Conservation (phyloP, 1,140 invertebrate genomes). For the Brachystomella parvula region DNA sequence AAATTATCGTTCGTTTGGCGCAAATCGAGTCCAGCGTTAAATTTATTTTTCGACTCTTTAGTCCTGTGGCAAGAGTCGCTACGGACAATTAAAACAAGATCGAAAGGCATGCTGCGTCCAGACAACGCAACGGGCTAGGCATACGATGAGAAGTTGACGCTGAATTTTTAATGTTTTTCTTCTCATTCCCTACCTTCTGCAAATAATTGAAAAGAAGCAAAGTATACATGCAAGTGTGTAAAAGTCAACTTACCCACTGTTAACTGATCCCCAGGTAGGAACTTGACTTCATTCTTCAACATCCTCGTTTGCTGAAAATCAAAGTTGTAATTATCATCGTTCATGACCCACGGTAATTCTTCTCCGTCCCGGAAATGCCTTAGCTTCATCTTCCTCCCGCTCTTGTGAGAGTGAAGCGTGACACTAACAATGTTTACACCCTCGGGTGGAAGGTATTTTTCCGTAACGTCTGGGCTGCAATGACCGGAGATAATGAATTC, state of each 20-base stretch:
- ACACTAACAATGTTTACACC: slow-evolving; percentile 25
- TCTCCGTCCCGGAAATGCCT: slow-evolving; percentile 55
- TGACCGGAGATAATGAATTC: slow-evolving; percentile 17
- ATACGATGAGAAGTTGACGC: too few relatives aligned
- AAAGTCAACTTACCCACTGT: slow-evolving; percentile 13
- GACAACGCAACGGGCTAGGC: too few relatives aligned
- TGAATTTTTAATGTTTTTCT: too few relatives aligned
- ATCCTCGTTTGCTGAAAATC: slow-evolving; percentile 60
- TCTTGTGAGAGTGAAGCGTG: slow-evolving; percentile 21
- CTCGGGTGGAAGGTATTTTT: slow-evolving; percentile 1
- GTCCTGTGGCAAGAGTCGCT: too few relatives aligned
- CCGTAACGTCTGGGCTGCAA: slow-evolving; percentile 11
- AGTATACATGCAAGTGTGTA: background rate
- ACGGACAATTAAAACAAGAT: too few relatives aligned
- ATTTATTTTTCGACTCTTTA: too few relatives aligned
- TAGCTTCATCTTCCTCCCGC: slow-evolving; percentile 55
- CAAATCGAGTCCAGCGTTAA: too few relatives aligned
- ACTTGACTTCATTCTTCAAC: slow-evolving; percentile 51
- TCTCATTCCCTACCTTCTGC: background rate
- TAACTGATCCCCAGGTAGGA: slow-evolving; percentile 39
- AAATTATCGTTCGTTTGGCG: too few relatives aligned
- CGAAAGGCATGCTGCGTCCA: too few relatives aligned
- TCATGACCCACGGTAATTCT: slow-evolving; percentile 56
- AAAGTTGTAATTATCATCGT: slow-evolving; percentile 59
- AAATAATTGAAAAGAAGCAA: background rate